phyloP scores from a whole-genome alignment of 2,888 invertebrate genomes.

The Sisyra terminalis region DNA sequence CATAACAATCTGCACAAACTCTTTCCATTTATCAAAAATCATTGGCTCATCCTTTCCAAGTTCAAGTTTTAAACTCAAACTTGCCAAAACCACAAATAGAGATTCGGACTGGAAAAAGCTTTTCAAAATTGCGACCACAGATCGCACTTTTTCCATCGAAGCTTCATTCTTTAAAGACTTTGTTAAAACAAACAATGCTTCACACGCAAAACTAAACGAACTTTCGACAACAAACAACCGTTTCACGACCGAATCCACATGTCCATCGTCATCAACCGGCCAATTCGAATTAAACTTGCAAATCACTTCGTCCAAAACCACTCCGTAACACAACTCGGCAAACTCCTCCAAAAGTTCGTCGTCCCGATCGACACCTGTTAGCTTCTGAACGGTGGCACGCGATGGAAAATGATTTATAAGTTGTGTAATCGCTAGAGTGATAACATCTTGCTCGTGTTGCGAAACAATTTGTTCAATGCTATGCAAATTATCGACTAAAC shows the following conservation, averaged over 20 bases:
- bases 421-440: conserved; percentile 20
- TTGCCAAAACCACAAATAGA: conserved; percentile 30
- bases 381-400: conserved; percentile 46
- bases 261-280: conserved; percentile 27
- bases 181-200: conserved; percentile 30
- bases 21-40: conserved; percentile 28
- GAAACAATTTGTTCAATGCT: conserved; percentile 21
- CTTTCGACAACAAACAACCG: conserved; percentile 38
- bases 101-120: conserved; percentile 37
- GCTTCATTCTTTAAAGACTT: conserved; percentile 32
- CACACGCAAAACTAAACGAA: conserved; percentile 27
- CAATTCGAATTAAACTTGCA: conserved; percentile 36
- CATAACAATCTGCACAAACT: conserved; percentile 40
- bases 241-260: conserved; percentile 27
- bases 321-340: conserved; percentile 30
- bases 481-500: conserved; percentile 20
- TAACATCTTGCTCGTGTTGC: conserved; percentile 20
- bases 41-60: not conserved
- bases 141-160: conserved; percentile 20
- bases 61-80: conserved; percentile 8
- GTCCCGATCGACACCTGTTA: conserved; percentile 34
- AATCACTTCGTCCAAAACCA: conserved; percentile 32
- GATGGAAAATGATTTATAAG: conserved; percentile 29
- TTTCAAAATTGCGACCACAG: conserved; percentile 28
- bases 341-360: conserved; percentile 22